Base-by-base conservation (phyloP, 2,113 vertebrate species). In the Vanacampus margaritifer region DNA sequence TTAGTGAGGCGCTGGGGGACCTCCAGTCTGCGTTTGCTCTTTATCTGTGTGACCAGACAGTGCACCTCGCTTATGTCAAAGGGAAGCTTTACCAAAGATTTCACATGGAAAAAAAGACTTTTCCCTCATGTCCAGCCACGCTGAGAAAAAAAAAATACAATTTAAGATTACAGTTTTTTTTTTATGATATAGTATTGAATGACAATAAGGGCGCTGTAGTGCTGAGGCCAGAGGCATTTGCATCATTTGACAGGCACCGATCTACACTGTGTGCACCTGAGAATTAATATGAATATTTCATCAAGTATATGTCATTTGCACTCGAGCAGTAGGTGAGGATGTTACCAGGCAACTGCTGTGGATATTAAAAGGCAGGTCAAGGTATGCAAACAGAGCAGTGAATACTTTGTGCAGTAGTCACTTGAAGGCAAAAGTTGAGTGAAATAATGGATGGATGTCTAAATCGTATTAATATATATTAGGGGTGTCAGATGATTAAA, bases 1-100 rank as follows among this genome's bases (percentile, higher is more conserved):
- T 78, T 84, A 84, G 83, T 73, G 73, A 86, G 79, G 79, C 62
- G 14, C 79, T 56, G 67, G 64, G 77, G 79, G 73, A 75, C 39
- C 69, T 35, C 12, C 28, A 67, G 59, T 75, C 68, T 65, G 59
- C 63, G 62, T 37, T 72, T 73, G 64, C 67, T 83, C 66, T 81
- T 80, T 74, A 79, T 87, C 73, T 24, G 65, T 35, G 61, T 63
- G 57, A 78, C 76, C 76, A 85, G 76, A 74, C 78, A 73, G 37
- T 61, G 69, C 60, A 79, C 67, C 68, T 67, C 67, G 63, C 65
- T 66, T 63, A 69, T 72, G 58, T 71, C 64, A 76, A 68, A 69
- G 60, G 77, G 68, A 57, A 24, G 39, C 68, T 68, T 62, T 41
- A 23, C 43, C 53, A 35, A 48, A 58, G 58, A 19, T 48, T 36